A percentile compares a stretch with the other conserved stretches of the same genome.
These are phyloP conservation scores for Trimorus sp. DNA, from an alignment of 2,888 invertebrate species.

Conservation along the genomic window DNA sequence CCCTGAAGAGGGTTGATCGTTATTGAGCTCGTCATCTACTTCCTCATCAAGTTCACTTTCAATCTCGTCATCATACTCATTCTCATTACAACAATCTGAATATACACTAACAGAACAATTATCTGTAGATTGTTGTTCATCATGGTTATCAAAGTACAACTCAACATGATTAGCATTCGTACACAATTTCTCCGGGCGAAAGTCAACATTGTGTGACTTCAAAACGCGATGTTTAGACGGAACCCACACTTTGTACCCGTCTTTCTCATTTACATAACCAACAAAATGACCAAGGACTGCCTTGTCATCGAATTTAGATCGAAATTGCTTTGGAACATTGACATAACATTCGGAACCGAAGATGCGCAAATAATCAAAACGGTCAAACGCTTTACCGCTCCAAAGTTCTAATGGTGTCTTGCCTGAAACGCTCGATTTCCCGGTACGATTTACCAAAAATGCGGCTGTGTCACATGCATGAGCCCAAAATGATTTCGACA, in stretches of 20 bases:
- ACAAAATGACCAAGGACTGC: constrained; percentile 29
- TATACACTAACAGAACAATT: too few species aligned
- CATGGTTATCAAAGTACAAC: too few species aligned
- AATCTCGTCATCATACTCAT: background rate
- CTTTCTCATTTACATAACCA: constrained; percentile 36
- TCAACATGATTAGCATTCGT: constrained; percentile 26
- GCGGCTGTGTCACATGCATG: too few species aligned
- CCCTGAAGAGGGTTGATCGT: background rate
- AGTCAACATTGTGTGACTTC: constrained; percentile 49
- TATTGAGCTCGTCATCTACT: background rate
- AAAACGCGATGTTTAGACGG: constrained; percentile 49
- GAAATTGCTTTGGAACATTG: constrained; percentile 53
- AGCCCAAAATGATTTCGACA: constrained; percentile 39
- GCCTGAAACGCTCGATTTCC: constrained; percentile 34
- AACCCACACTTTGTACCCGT: constrained; percentile 43
- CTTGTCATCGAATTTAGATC: constrained; percentile 44
- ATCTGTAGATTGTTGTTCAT: too few species aligned
- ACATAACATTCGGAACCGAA: constrained; percentile 51
- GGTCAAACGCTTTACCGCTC: constrained; percentile 46
- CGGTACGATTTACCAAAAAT: constrained; percentile 42
- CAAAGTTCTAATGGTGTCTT: too few species aligned
- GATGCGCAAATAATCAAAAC: constrained; percentile 56
- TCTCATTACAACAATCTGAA: background rate
- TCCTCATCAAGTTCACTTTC: constrained; percentile 11
- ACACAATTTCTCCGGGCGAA: constrained; percentile 55